A percentile compares a stretch with the other conserved stretches of the same genome.
phyloP scores from a whole-genome alignment of 2,797 vertebrate species.

The Meriones psammophilus region DNA sequence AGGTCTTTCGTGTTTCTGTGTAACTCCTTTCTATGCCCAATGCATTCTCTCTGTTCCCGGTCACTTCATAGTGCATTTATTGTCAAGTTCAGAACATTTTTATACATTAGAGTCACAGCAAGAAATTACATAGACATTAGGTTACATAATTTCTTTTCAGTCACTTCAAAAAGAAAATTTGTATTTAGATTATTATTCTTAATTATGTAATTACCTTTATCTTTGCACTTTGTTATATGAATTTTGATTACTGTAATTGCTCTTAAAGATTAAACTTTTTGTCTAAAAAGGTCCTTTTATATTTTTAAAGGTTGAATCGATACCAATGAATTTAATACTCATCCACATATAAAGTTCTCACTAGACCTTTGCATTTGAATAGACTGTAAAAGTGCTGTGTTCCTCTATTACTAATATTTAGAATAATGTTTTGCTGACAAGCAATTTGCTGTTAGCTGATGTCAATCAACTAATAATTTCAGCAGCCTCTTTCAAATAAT shows the following conservation, averaged over 20 bases:
- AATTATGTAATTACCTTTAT: conserved; percentile 27
- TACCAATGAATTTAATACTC: not conserved
- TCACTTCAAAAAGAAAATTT: not conserved
- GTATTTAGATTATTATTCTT: not conserved
- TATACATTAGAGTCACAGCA: not conserved
- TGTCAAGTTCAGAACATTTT: not conserved
- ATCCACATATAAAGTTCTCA: not conserved
- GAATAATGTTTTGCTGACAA: not conserved
- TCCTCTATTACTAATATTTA: no score
- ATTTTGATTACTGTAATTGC: conserved; percentile 9
- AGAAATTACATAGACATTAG: not conserved
- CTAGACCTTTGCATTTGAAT: not conserved
- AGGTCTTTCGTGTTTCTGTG: not conserved
- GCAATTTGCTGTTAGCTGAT: not conserved
- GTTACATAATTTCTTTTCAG: conserved; percentile 18
- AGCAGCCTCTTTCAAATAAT: not conserved
- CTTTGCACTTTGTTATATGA: not conserved
- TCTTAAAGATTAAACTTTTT: not conserved
- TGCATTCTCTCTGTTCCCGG: not conserved
- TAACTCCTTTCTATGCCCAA: not conserved
- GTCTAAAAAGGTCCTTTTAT: not conserved
- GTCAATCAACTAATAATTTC: not conserved
- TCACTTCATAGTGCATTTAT: not conserved
- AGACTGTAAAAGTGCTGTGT: not conserved
- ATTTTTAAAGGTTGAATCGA: not conserved